Base-by-base conservation (phyloP, 2,113 vertebrate species). In the Melanocharis versteri region DNA sequence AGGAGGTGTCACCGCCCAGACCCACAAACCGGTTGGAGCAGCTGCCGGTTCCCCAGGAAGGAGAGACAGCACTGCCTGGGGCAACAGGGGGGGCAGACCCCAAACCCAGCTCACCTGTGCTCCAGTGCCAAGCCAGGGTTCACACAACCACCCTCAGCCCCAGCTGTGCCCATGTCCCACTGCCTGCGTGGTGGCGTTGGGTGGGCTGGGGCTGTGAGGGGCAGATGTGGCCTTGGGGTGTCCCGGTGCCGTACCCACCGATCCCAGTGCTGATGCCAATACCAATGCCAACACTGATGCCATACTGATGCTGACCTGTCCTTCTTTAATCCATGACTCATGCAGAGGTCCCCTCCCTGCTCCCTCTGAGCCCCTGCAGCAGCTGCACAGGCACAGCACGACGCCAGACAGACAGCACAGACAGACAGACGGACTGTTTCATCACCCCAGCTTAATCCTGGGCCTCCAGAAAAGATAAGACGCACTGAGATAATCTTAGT, bases 361-460 rank as follows among this genome's bases (percentile, higher is more conserved):
- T 68, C 19, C 47, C 64, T 71, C 37, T 4, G 3, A 86, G 31
- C 11, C 31, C 31, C 47, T 28, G 37, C 79, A 39, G 47, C 56
- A 35, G 8, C 33, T 0, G 0, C 9, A 2, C 3, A 56, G 54
- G 62, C 0, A 0, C 60, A 51, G 48, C 19, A 26, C 0, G 0
- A 48, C 31, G 19, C 35, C 47, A 62, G 77, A 89, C 75, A 48
- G 69, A 56, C 4, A 0, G 2, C 51, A 71, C 53, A 84, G 93
- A 65, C 3, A 0, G 82, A 51, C 73, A 87, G 72, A 61, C 0
- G 33, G 83, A 94, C 90, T 6, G 1, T 83, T 93, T 60, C 86
- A 31, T 58, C n/a, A 87, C 37, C 50, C 20, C 9, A 3, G 20
- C 68, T 90, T 96, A 92, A 90, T 65, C 83, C 31, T 1, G 0